Conservation (phyloP, 1,140 invertebrate species). For the Saccostrea cuccullata region DNA sequence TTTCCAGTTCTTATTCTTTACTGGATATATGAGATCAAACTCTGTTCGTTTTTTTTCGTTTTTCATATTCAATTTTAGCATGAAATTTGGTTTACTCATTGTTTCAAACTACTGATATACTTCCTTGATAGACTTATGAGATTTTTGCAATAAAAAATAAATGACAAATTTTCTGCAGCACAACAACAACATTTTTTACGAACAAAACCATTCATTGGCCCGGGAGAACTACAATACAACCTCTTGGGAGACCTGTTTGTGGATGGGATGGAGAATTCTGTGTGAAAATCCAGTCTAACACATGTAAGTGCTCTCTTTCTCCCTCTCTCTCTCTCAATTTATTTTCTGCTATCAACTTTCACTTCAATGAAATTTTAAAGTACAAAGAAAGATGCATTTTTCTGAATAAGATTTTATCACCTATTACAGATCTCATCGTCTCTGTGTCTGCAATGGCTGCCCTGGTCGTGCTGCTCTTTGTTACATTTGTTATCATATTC, state of each 20-base stretch:
- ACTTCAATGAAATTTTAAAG: neutral
- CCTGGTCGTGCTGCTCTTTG: neutral
- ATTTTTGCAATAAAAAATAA: neutral
- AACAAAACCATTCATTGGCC: conserved; percentile 52
- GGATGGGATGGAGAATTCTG: conserved; percentile 50
- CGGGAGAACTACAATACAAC: conserved; percentile 14
- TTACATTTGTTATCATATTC: neutral
- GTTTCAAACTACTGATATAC: too few species aligned
- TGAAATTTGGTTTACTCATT: too few species aligned
- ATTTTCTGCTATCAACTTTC: neutral
- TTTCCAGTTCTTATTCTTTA: too few species aligned
- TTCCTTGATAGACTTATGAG: neutral
- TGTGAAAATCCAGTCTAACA: neutral
- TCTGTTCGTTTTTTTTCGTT: too few species aligned
- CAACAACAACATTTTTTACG: neutral
- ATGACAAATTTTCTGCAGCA: neutral
- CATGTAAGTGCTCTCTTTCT: neutral
- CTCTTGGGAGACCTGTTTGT: conserved; percentile 50
- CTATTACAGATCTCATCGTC: neutral
- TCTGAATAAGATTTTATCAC: too few species aligned
- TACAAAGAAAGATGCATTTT: too few species aligned
- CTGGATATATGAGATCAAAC: too few species aligned
- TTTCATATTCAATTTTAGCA: too few species aligned
- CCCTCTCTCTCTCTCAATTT: neutral
- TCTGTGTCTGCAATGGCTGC: neutral